Evolutionary conservation across 1,140 invertebrate species (phyloP).

Genomic region (Danaus plexippus): DNA sequence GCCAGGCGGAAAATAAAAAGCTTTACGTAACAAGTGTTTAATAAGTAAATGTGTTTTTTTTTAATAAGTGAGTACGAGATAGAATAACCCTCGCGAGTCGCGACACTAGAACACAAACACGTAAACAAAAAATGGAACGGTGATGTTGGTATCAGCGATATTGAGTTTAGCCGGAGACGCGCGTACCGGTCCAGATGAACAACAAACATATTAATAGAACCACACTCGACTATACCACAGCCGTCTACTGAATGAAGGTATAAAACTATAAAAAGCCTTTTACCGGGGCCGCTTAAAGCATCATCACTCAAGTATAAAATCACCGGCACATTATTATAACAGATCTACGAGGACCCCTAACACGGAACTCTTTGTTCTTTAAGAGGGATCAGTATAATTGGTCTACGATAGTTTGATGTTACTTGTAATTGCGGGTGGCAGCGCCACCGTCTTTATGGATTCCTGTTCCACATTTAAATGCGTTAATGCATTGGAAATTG

Average conservation of each 20-base stretch:
- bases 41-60: no score
- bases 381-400: conserved; percentile 27
- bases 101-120: no score
- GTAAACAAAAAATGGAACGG: no score
- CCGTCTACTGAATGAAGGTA: conserved; percentile 36
- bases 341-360: conserved; percentile 22
- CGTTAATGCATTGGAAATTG: conserved; percentile 32
- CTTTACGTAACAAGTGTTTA: no score
- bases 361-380: conserved; percentile 17
- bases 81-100: no score
- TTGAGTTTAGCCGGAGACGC: no score
- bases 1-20: no score
- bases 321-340: conserved; percentile 41
- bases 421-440: conserved; percentile 34
- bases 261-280: conserved; percentile 53
- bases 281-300: conserved; percentile 36
- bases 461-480: conserved; percentile 49
- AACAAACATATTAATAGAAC: conserved; percentile 24
- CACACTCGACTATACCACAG: conserved; percentile 18
- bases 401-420: conserved; percentile 39
- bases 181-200: neutral
- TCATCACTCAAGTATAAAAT: conserved; percentile 48
- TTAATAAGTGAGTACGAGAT: no score
- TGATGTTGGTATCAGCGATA: no score
- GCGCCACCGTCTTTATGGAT: conserved; percentile 40